A percentile compares a stretch with the other conserved stretches of the same genome.
phyloP scores from a whole-genome alignment of 1,140 invertebrate genomes.

The Eurosta solidaginis region DNA sequence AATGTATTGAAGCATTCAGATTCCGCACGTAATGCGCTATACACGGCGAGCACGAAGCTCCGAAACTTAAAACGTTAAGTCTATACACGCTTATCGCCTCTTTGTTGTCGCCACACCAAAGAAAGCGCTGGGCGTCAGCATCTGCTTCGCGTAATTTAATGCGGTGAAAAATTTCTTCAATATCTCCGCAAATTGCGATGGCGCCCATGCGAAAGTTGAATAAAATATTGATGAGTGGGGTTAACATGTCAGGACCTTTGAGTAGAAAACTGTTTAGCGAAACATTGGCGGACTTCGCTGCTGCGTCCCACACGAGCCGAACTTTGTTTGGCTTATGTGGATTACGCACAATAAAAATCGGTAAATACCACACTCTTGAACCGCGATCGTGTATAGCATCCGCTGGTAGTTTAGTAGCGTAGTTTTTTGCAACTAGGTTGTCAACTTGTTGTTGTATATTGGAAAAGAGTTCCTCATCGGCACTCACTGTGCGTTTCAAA shows the following conservation, averaged over 20 bases:
- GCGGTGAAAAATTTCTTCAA: neutral
- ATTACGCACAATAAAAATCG: slow-evolving; percentile 44
- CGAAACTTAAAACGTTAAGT: slow-evolving; percentile 44
- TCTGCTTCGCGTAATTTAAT: neutral
- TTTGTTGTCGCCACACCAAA: neutral
- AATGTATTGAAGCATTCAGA: slow-evolving; percentile 40
- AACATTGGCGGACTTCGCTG: slow-evolving; percentile 34
- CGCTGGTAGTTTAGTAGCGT: neutral
- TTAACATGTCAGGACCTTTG: slow-evolving; percentile 35
- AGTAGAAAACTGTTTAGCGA: slow-evolving; percentile 42
- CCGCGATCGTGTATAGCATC: neutral
- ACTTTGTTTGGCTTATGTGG: slow-evolving; percentile 44
- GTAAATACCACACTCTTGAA: slow-evolving; percentile 43
- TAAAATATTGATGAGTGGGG: slow-evolving; percentile 40
- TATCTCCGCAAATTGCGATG: neutral
- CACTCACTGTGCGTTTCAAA: neutral
- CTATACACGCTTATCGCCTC: neutral
- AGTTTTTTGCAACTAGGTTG: neutral
- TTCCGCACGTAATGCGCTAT: slow-evolving; percentile 48
- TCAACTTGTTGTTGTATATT: neutral
- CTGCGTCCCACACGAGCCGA: slow-evolving; percentile 44
- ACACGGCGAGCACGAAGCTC: slow-evolving; percentile 48
- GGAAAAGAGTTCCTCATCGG: neutral
- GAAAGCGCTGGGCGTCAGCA: slow-evolving; percentile 8
- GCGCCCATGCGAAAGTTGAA: neutral